phyloP scores from a whole-genome alignment of 37 sponge, comb jelly and placozoan genomes.

The Beroe forskalii region DNA sequence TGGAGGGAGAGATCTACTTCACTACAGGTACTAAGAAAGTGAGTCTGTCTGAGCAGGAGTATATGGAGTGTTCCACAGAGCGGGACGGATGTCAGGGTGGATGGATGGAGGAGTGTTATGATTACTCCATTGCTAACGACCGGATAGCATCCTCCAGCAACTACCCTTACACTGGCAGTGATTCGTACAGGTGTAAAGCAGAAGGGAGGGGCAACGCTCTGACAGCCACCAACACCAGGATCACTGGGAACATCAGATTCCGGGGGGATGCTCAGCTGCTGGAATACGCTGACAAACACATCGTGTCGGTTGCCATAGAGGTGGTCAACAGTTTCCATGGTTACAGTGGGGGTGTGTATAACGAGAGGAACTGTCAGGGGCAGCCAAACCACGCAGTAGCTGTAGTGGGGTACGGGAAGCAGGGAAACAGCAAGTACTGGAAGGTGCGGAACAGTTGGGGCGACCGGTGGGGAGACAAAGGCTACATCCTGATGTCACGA shows the following conservation, averaged over 20 bases:
- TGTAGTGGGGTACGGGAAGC: constrained; percentile 23
- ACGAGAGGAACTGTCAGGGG: neutral
- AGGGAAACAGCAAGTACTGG: neutral
- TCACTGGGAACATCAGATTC: neutral
- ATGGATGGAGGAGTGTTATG: constrained; percentile 24
- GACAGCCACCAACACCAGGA: too few species aligned
- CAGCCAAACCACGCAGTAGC: constrained; percentile 44
- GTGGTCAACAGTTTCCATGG: neutral
- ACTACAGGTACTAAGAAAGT: neutral
- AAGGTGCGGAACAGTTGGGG: constrained; percentile 63
- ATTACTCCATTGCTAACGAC: neutral
- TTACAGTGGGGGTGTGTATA: neutral
- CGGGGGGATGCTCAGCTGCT: neutral
- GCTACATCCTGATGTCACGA: constrained; percentile 20
- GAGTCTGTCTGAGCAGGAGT: constrained; percentile 55
- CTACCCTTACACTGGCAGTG: neutral
- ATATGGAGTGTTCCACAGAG: neutral
- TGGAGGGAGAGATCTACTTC: constrained; percentile 41
- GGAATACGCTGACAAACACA: neutral
- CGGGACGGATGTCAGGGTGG: constrained; percentile 20
- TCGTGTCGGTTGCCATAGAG: constrained; percentile 1
- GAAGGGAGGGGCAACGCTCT: neutral
- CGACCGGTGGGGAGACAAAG: constrained; percentile 14
- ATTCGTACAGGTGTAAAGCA: neutral
- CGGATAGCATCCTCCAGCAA: constrained; percentile 6